Conservation (phyloP, 2,113 vertebrate genomes). For the Neolamprologus sp. region DNA sequence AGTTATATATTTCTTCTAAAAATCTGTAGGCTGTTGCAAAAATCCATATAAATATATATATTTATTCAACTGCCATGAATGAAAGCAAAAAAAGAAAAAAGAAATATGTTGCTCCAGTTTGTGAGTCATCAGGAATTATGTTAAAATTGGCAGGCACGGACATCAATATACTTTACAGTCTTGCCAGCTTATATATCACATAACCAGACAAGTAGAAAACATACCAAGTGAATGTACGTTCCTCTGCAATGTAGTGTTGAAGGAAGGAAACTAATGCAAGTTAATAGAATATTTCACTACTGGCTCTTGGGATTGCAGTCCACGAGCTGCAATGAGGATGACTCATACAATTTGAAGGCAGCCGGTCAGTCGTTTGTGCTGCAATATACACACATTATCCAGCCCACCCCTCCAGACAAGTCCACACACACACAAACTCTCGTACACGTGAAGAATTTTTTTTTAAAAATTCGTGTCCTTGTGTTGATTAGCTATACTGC, state of each 20-base stretch:
- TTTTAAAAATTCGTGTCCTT: background rate
- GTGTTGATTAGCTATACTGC: constrained; percentile 13
- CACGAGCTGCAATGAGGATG: constrained; percentile 38
- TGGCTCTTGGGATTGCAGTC: constrained; percentile 33
- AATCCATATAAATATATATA: background rate
- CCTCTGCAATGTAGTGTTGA: background rate
- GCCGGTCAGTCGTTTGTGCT: constrained; percentile 38
- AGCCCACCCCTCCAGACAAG: constrained; percentile 1
- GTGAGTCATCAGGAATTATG: constrained; percentile 43
- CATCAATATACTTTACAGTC: background rate
- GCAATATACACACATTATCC: constrained; percentile 48
- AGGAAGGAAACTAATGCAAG: constrained; percentile 48
- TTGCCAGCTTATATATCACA: background rate
- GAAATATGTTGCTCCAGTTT: background rate
- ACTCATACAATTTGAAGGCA: constrained; percentile 57
- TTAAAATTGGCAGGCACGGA: constrained; percentile 2
- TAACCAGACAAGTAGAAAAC: background rate
- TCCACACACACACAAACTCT: background rate
- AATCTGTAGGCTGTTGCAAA: background rate
- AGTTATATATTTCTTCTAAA: background rate
- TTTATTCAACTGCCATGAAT: background rate
- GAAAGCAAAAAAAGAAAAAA: background rate
- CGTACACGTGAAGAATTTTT: background rate
- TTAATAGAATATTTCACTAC: constrained; percentile 46
- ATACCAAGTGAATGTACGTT: background rate